Evolutionary conservation across 2,797 vertebrate genomes (phyloP).

Genomic region (Acanthopagrus latus): DNA sequence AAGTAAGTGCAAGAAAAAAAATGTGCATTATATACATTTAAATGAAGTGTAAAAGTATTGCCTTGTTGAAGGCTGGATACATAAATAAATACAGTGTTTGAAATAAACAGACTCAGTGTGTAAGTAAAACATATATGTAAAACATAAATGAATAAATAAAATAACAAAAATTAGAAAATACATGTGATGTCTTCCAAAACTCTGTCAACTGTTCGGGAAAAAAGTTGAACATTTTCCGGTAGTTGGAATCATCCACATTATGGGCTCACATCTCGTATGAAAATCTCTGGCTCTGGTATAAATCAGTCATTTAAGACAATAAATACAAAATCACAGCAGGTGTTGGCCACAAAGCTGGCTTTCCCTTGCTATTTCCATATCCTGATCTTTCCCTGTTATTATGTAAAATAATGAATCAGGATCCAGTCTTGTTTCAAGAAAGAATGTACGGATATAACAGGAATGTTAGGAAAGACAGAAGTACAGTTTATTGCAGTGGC

Average conservation of each 20-base stretch:
- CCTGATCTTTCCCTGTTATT: neutral
- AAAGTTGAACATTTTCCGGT: neutral
- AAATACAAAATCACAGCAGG: constrained; percentile 22
- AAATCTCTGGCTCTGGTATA: constrained; percentile 4
- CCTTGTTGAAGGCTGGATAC: too few relatives aligned
- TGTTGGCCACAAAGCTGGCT: neutral
- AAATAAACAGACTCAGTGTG: too few relatives aligned
- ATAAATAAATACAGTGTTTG: too few relatives aligned
- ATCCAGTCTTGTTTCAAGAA: neutral
- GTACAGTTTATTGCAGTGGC: constrained; percentile 4
- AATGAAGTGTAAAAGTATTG: too few relatives aligned
- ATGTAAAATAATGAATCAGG: neutral
- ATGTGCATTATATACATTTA: too few relatives aligned
- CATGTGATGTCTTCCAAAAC: neutral
- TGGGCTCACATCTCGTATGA: constrained; percentile 13
- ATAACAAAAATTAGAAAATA: neutral
- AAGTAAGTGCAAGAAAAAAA: too few relatives aligned
- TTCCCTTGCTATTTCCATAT: neutral
- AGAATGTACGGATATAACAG: constrained; percentile 7
- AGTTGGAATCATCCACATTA: constrained; percentile 14
- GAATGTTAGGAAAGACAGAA: constrained; percentile 11
- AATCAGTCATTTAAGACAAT: constrained; percentile 25
- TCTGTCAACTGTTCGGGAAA: too few relatives aligned
- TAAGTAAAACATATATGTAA: too few relatives aligned
- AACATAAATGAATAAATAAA: too few relatives aligned